phyloP scores from a whole-genome alignment of 1,140 invertebrate genomes.

The Drosophila mojavensis region DNA sequence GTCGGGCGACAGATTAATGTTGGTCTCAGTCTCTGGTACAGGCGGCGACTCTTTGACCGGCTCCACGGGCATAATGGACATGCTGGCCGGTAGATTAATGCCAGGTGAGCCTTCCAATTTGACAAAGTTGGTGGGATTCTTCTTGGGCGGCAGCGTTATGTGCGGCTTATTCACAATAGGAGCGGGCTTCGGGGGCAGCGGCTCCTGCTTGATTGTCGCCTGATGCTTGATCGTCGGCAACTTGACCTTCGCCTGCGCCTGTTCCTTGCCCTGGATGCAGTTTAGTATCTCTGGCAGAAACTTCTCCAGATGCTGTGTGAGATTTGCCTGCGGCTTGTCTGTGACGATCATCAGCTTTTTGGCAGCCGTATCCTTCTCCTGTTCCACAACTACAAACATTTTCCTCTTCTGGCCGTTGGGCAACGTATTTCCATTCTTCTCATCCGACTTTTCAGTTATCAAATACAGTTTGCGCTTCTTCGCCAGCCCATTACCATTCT shows the following conservation, averaged over 20 bases:
- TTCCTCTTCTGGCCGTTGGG: conserved; percentile 69
- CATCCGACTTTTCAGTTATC: conserved; percentile 73
- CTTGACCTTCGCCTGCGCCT: conserved; percentile 32
- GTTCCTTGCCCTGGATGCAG: conserved; percentile 72
- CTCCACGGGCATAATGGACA: conserved; percentile 26
- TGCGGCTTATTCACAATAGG: conserved; percentile 43
- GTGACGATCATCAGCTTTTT: conserved; percentile 76
- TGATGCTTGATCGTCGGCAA: conserved; percentile 24
- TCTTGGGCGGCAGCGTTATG: conserved; percentile 79
- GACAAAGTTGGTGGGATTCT: conserved; percentile 75
- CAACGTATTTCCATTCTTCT: conserved; percentile 31
- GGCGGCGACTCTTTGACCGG: conserved; percentile 24
- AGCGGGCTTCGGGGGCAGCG: conserved; percentile 2
- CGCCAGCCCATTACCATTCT: conserved; percentile 29
- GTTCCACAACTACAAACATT: conserved; percentile 78
- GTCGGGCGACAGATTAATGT: conserved; percentile 77
- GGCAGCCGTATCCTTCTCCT: conserved; percentile 59
- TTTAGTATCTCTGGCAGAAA: conserved; percentile 72
- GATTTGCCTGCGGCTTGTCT: conserved; percentile 64
- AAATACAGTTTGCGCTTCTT: conserved; percentile 74
- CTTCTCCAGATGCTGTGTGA: conserved; percentile 76
- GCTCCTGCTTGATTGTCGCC: conserved; percentile 15
- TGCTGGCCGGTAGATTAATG: conserved; percentile 27
- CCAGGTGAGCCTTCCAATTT: conserved; percentile 40
- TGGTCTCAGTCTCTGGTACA: conserved; percentile 56